Evolutionary conservation across 2,113 vertebrate species (phyloP), one percentile per base, ranked within the genome.

Genomic region (Trematocara unimaculatum): DNA sequence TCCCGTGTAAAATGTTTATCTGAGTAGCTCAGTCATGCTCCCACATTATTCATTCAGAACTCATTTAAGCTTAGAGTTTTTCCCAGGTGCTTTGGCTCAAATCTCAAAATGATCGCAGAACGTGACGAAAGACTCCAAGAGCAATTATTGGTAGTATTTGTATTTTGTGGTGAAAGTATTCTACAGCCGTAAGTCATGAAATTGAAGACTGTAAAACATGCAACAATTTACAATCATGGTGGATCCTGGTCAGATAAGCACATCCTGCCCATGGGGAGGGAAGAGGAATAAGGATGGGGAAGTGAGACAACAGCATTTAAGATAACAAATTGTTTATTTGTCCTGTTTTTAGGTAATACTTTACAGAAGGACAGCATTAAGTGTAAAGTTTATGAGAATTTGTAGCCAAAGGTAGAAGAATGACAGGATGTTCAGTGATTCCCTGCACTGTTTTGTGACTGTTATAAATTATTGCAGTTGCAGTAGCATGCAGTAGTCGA

Each of bases 201-300:
- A 67, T 40, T 40, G 62, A 67, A 40, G 33, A 67, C 2, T 67
- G 11, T 20, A 40, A 67, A 67, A 40, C 62, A 20, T 38, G 11
- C 6, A 67, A 67, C 11, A 67, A 67, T 40, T 40, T 0, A 0
- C 18, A 20, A 1, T 40, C 0, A 14, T 67, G 35, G 18, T 20
- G 62, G 11, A 67, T 40, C 35, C 35, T 67, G 62, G 33, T 67
- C 3, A 38, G 33, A 40, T 67, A 40, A 67, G 18, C 18, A 40
- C 62, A 14, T 20, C 18, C 33, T 67, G 18, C 62, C 33, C 33
- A 20, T 67, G 62, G 60, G 33, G 6, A 64, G 0, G 60, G 18
- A 67, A 40, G 33, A 67, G 10, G 35, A 67, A 40, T 40, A 40
- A 67, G 11, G 62, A 67, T 40, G 35, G 33, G n/a, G 35, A 67